Percentiles rank a stretch among this genome's conserved stretches.
phyloP scores from a whole-genome alignment of 2,113 vertebrate genomes.

The Genyomyrus donnyi region DNA sequence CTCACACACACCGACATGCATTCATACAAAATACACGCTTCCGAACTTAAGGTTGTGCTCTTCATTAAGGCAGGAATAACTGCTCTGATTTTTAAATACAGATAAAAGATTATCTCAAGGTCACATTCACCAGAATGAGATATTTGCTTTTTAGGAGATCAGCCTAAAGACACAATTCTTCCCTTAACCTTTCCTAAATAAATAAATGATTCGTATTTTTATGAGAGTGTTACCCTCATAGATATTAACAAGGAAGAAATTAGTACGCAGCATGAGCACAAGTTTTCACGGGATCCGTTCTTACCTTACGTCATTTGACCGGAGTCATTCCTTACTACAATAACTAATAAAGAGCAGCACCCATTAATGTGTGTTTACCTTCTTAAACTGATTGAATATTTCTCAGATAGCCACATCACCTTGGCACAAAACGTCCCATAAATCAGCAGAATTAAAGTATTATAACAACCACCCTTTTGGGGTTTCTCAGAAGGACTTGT shows the following conservation, averaged over 20 bases:
- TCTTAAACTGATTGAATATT: not conserved
- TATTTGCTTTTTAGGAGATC: not conserved
- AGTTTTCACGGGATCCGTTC: not conserved
- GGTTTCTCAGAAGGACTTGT: not conserved
- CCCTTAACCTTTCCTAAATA: not conserved
- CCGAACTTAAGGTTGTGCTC: not conserved
- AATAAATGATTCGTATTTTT: not conserved
- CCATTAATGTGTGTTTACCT: not conserved
- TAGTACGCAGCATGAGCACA: not conserved
- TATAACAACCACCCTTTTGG: not conserved
- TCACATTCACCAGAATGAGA: not conserved
- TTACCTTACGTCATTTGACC: not conserved
- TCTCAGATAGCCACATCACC: not conserved
- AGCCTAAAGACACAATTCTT: not conserved
- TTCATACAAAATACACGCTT: not conserved
- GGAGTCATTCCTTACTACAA: not conserved
- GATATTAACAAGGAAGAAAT: not conserved
- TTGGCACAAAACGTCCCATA: not conserved
- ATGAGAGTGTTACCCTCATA: not conserved
- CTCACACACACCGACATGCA: not conserved
- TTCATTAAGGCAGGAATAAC: conserved; percentile 24
- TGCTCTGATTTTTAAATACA: conserved; percentile 30
- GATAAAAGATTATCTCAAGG: conserved; percentile 30
- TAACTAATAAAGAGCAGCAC: not conserved
- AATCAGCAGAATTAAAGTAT: not conserved